Evolutionary conservation across 2,888 invertebrate species (phyloP), one percentile per base, ranked within the genome.

Genomic region (Hetaerina titia): DNA sequence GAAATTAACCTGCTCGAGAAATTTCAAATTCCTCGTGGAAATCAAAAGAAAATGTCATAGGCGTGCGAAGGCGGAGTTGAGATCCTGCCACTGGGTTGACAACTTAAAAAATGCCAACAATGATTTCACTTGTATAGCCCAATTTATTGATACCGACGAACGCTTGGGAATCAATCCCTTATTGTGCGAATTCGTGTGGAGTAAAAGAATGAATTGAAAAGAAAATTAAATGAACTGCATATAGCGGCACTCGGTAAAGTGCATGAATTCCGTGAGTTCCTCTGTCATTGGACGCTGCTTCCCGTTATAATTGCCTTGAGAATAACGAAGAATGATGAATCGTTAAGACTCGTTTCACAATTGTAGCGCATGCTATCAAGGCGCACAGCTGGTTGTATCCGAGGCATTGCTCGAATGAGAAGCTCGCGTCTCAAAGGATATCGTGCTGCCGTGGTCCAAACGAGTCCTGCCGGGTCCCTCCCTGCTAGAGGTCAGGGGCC

Each of bases 401-500:
- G 13, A 81, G 81, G 81, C 25, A 81, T 25, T 81, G 31, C 31
- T 81, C n/a, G 31, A 11, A 4, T 81, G 11, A 9, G 22, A 31
- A 25, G 13, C 9, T 69, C 45, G 45, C 45, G 22, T 8, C 8
- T n/a, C 31, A 31, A 81, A 81, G 31, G 31, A 81, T 25, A 69
- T 69, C 25, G 81, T 25, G 81, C 25, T 31, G 25, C 31, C 81
- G 11, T 31, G 13, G 31, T 81, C 81, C 22, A 25, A n/a, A 13
- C 81, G 31, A 11, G 31, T 25, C 13, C 81, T 81, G 25, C 25
- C 81, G 81, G 81, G 81, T 69, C n/a, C 69, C 69, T 69, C n/a
- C 69, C 69, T n/a, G n/a, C 81, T 22, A 15, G 81, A 81, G 81
- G 31, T 81, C 81, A 81, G 31, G 22, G 81, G 81, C 81, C 81